Conservation (phyloP, 2,113 vertebrate genomes). For the Mirza zaza region DNA sequence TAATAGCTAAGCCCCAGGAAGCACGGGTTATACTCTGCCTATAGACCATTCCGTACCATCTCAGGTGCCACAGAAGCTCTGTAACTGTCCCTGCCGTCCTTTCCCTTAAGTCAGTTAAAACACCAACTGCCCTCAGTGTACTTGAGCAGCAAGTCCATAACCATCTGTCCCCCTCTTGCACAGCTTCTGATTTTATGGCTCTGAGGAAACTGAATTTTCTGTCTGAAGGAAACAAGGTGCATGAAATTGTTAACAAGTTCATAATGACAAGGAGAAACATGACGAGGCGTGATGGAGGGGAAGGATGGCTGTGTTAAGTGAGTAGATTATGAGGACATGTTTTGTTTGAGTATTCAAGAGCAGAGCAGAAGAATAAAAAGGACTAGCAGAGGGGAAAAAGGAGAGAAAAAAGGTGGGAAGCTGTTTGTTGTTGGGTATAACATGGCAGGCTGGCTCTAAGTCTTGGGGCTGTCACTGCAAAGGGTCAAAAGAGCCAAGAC, state of each 20-base stretch:
- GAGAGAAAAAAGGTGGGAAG: neutral
- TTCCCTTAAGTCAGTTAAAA: neutral
- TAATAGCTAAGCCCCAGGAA: neutral
- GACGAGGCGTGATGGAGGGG: neutral
- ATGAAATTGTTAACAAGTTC: neutral
- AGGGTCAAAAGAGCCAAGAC: neutral
- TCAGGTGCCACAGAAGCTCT: neutral
- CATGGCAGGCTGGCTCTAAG: neutral
- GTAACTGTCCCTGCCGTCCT: too few species aligned
- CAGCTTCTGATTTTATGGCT: neutral
- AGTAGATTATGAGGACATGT: neutral
- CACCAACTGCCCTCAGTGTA: neutral
- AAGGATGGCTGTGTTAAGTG: neutral
- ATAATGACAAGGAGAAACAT: neutral
- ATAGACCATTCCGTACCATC: rapidly evolving
- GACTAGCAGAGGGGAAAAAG: neutral
- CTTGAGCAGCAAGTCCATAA: neutral
- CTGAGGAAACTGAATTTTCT: neutral
- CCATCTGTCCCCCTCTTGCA: neutral
- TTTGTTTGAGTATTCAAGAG: neutral
- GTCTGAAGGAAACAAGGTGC: neutral
- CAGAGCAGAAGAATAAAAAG: neutral
- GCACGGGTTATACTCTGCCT: neutral
- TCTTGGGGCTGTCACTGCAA: neutral
- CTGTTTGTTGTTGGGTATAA: neutral